Conservation (phyloP, 2,797 vertebrate genomes). For the Chaunax sp. region DNA sequence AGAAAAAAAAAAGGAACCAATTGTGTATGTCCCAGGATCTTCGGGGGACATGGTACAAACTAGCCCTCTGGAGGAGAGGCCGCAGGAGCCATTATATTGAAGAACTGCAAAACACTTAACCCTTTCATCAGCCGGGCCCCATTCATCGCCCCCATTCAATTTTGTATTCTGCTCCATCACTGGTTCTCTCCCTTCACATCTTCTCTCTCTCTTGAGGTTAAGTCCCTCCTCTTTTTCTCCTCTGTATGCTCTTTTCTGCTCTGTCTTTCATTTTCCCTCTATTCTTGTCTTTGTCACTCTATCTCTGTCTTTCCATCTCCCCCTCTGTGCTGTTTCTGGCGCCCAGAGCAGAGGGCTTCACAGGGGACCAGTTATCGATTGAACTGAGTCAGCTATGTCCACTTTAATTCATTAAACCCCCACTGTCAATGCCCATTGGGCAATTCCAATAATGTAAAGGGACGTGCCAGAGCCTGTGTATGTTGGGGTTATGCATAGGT, state of each 20-base stretch:
- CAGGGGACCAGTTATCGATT: conserved; percentile 81
- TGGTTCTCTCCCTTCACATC: conserved; percentile 40
- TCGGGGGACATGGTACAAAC: conserved; percentile 22
- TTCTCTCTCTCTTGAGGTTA: conserved; percentile 56
- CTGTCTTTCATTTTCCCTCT: conserved; percentile 32
- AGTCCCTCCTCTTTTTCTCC: conserved; percentile 52
- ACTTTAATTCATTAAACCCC: conserved; percentile 86
- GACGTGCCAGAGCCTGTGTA: conserved; percentile 45
- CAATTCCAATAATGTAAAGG: conserved; percentile 84
- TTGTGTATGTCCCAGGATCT: conserved; percentile 40
- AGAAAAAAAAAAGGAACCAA: conserved; percentile 17
- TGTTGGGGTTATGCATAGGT: conserved; percentile 59
- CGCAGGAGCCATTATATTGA: conserved; percentile 62
- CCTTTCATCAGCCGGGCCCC: conserved; percentile 63
- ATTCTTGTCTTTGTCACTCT: conserved; percentile 51
- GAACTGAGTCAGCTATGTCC: conserved; percentile 85
- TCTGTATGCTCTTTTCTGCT: conserved; percentile 45
- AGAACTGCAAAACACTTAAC: conserved; percentile 73
- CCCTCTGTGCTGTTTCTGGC: conserved; percentile 47
- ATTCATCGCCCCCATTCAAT: conserved; percentile 48
- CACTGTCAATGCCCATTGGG: conserved; percentile 81
- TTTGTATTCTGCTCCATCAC: conserved; percentile 62
- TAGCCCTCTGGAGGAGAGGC: conserved; percentile 49
- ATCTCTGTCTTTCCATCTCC: conserved; percentile 48
- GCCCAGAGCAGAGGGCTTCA: conserved; percentile 61